These are phyloP conservation scores for Megalonaias nervosa DNA, from an alignment of 1,140 invertebrate species.

Conservation along the genomic window DNA sequence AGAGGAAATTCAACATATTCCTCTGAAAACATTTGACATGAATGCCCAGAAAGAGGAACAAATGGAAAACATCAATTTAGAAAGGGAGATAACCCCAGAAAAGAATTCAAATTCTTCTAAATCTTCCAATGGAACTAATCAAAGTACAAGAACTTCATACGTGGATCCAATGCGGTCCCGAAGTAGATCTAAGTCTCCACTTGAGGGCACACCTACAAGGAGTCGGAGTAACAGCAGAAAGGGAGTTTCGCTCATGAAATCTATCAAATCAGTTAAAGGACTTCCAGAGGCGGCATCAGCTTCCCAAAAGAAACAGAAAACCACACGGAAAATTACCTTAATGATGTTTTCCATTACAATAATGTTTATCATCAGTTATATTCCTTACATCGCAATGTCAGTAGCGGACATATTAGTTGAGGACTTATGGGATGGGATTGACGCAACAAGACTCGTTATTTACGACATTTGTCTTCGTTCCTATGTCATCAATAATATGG, in stretches of 20 bases:
- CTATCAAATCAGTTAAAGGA: background rate
- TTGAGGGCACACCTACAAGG: background rate
- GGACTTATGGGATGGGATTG: constrained; percentile 12
- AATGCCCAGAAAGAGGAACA: background rate
- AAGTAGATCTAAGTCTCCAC: background rate
- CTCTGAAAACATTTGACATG: background rate
- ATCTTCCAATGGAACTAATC: too few species aligned
- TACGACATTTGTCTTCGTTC: constrained; percentile 20
- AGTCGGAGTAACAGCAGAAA: background rate
- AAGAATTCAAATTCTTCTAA: too few species aligned
- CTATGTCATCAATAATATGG: constrained; percentile 23
- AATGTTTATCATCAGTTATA: constrained; percentile 19
- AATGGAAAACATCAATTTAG: background rate
- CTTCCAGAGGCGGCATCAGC: background rate
- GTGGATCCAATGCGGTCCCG: background rate
- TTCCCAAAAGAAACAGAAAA: constrained; percentile 9
- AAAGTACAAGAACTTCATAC: too few species aligned
- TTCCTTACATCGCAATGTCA: constrained; percentile 3
- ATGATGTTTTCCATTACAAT: constrained; percentile 20
- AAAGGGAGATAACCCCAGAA: background rate
- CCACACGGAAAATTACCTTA: constrained; percentile 13
- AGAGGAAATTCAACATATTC: constrained; percentile 4
- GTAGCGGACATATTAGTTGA: constrained; percentile 6
- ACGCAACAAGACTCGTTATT: background rate
- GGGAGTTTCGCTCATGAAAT: background rate